Evolutionary conservation across 1,140 invertebrate genomes (phyloP), one percentile per base, ranked within the genome.

Genomic region (Scylla paramamosain): DNA sequence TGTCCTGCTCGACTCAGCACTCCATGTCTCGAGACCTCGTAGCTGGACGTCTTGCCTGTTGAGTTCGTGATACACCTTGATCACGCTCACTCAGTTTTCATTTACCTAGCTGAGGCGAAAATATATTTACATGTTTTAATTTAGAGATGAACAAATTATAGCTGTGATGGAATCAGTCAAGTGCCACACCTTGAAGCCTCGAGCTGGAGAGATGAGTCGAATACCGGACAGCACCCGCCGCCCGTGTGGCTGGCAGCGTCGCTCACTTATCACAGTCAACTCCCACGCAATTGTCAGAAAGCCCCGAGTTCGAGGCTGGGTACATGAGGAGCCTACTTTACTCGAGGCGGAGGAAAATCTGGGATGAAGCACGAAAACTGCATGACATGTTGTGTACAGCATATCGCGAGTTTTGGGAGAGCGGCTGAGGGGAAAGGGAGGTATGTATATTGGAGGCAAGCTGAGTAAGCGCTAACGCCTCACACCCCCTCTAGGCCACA

Each of bases 251-350:
- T 87, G 39, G 48, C 90, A 59, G 48, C 90, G 46, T 59, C 39
- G 45, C 92, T 86, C 82, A 86, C 45, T 86, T 93, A 93, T 93
- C 92, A 93, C 92, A 93, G 92, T 87, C 48, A 84, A 93, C 92
- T 93, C 46, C 52, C 82, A 93, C 92, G 48, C 83, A 31, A 84
- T 77, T 32, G 31, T 84, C 45, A 52, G 82, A 12, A 93, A 86
- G 28, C 92, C 46, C 48, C 32, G 25, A 25, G 10, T 12, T 28
- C 25, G 39, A 29, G n/a, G 48, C 32, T 84, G 14, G 16, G 32
- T 45, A 89, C 87, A 89, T 14, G 39, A 89, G 25, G 87, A 25
- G 67, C n/a, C 87, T 89, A 4, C 48, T 45, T 89, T 31, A 14
- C 87, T 89, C 31, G 32, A 46, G 31, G 87, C 32, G 20, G 67